phyloP scores from a whole-genome alignment of 2,113 vertebrate genomes.

The Scolopax mira region DNA sequence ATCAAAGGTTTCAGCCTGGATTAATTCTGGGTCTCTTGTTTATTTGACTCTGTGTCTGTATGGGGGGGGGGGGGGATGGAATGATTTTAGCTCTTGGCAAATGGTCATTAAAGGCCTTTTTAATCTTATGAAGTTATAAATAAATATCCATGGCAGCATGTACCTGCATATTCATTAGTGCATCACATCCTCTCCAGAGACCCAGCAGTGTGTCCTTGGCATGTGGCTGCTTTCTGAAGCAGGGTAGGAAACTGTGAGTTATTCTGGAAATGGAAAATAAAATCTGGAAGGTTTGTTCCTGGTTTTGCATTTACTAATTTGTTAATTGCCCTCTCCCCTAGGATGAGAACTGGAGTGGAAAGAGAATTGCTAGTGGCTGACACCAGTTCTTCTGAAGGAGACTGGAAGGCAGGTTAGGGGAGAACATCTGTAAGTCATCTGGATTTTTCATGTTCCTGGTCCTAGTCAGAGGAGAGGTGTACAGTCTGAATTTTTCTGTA shows the following conservation, averaged over 20 bases:
- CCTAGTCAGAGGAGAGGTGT: neutral
- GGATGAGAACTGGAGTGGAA: neutral
- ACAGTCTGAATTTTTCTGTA: neutral
- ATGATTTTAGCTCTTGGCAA: neutral
- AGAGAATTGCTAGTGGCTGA: neutral
- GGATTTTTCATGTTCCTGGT: neutral
- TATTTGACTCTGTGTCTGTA: neutral
- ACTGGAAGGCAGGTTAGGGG: neutral
- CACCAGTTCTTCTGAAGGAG: neutral
- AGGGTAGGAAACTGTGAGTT: neutral
- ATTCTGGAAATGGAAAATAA: neutral
- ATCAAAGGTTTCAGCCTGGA: conserved; percentile 8
- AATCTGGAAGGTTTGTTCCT: neutral
- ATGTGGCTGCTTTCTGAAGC: neutral
- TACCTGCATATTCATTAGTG: neutral
- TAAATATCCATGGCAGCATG: neutral
- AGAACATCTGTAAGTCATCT: neutral
- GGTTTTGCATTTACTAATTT: neutral
- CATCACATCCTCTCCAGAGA: neutral
- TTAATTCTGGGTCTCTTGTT: neutral
- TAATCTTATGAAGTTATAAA: conserved; percentile 13
- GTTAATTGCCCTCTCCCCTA: neutral
- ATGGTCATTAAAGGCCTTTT: conserved; percentile 30
- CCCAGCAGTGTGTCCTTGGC: neutral
- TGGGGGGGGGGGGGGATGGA: neutral